Base-by-base conservation (phyloP, 2,888 invertebrate species). In the Actias luna region DNA sequence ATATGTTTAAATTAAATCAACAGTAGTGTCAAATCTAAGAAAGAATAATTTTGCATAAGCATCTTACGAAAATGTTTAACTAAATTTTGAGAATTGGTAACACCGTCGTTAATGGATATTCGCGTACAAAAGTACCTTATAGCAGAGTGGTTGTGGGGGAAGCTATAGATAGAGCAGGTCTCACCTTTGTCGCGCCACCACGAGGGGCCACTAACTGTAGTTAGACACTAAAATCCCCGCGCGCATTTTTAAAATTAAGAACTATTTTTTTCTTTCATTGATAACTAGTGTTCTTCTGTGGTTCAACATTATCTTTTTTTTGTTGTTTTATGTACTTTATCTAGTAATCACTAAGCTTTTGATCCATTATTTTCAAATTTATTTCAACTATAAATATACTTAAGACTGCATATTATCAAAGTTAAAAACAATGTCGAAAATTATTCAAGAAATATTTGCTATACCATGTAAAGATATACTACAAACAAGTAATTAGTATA, bases 151-250 rank as follows among this genome's bases (percentile, higher is more conserved):
- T 69, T 66, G 67, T 60, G 75, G 73, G 78, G 74, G 78, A 73
- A 70, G 72, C 79, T 72, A 77, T 74, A 84, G 87, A 87, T 84
- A 87, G 78, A 76, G 87, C 85, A 86, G 80, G 82, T 72, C 69
- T 71, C 79, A 77, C 80, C 83, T 83, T 85, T 84, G 86, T 85
- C 75, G 77, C 75, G 77, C 68, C 72, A 65, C 72, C 74, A 65
- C 72, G 64, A 63, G 74, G 74, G 69, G 70, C 72, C 66, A 71
- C 70, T 72, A 70, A 76, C 77, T 80, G 72, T 71, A 75, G 64
- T 67, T 69, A 64, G 67, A 69, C 66, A 70, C 68, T 65, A 64
- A 68, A 60, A 76, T 68, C 68, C 67, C 65, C 69, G 65, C 67
- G 67, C 62, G 63, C 69, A 62, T 55, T 71, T 77, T 77, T 77